Evolutionary conservation across 2,113 vertebrate genomes (phyloP), one percentile per base, ranked within the genome.

Genomic region (Anas platyrhynchos): DNA sequence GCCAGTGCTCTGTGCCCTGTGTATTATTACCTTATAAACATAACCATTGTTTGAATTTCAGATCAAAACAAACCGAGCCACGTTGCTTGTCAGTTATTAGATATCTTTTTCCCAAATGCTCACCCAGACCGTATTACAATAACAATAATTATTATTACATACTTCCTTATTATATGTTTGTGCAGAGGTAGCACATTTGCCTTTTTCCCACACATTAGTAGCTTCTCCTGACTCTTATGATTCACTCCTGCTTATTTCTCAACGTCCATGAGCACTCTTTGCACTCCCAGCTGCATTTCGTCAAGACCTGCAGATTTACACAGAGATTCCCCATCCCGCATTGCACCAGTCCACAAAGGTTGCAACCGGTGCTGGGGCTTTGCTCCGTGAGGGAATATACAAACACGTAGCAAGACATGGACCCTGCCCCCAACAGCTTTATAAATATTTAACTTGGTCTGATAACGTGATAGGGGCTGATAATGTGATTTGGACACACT

Each of bases 111-210:
- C 90, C 94, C 95, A 95, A 94, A 95, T 94, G 96, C 94, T 95
- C 92, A 91, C 95, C 91, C 96, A 91, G 96, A 91, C 95, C 13
- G 0, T 93, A 92, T 93, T 96, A 97, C 95, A 97, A 97, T 97
- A 97, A 97, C 96, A 97, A 91, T 97, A 97, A 97, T 97, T 97
- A 97, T 97, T 97, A 97, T 96, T 95, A 96, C 95, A 96, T 91
- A 96, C 95, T 97, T 96, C 96, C 95, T 97, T 97, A 97, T 97
- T 97, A 96, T 90, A 96, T 93, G 93, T 93, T 96, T 95, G 86
- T 93, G 94, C 79, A 80, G 90, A 97, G 93, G 93, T 93, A 96
- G 95, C 95, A 96, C 83, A 96, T 96, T 96, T 96, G 96, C 83
- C 88, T 96, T 97, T 97, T 97, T 96, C 97, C 97, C 96, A 97